Percentiles rank a stretch among this genome's conserved stretches.
Evolutionary conservation across 2,797 vertebrate species (phyloP).

Genomic region (Acestrorhynchus altus): DNA sequence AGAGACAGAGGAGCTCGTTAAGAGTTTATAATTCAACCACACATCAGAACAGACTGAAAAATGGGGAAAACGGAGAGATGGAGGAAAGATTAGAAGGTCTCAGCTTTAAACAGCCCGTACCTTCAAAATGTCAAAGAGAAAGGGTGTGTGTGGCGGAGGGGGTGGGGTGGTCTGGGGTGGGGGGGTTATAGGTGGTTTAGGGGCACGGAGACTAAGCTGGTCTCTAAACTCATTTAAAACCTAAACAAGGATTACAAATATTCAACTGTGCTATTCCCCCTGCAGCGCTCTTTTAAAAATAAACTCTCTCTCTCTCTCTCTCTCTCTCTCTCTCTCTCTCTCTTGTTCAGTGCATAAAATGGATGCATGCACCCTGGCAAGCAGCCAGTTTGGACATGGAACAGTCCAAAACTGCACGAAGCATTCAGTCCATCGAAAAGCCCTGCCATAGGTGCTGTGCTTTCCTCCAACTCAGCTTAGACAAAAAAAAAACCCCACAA

Average conservation of each 20-base stretch:
- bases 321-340: slow-evolving; percentile 46
- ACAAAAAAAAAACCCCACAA: not conserved
- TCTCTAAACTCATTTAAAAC: slow-evolving; percentile 79
- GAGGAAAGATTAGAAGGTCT: slow-evolving; percentile 75
- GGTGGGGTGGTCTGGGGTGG: too few relatives aligned
- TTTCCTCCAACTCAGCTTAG: slow-evolving; percentile 37
- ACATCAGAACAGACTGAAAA: slow-evolving; percentile 73
- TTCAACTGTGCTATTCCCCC: slow-evolving; percentile 73
- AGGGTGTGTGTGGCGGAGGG: not conserved
- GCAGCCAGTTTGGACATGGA: slow-evolving; percentile 39
- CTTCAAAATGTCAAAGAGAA: slow-evolving; percentile 79
- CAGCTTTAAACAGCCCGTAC: slow-evolving; percentile 70
- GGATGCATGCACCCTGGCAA: slow-evolving; percentile 42
- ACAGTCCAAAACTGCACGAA: slow-evolving; percentile 16
- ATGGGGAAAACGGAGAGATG: slow-evolving; percentile 56
- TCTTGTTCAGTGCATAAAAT: slow-evolving; percentile 47
- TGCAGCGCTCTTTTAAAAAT: slow-evolving; percentile 75
- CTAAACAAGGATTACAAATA: slow-evolving; percentile 75
- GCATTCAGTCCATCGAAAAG: slow-evolving; percentile 27
- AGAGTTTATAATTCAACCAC: slow-evolving; percentile 80
- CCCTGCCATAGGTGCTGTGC: slow-evolving; percentile 40
- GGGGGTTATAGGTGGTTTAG: slow-evolving; percentile 54
- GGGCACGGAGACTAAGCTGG: slow-evolving; percentile 70
- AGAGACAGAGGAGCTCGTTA: slow-evolving; percentile 71
- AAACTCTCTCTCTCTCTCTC: slow-evolving; percentile 63